Base-by-base conservation (phyloP, 1,140 invertebrate genomes). In the Aphis gossypii region DNA sequence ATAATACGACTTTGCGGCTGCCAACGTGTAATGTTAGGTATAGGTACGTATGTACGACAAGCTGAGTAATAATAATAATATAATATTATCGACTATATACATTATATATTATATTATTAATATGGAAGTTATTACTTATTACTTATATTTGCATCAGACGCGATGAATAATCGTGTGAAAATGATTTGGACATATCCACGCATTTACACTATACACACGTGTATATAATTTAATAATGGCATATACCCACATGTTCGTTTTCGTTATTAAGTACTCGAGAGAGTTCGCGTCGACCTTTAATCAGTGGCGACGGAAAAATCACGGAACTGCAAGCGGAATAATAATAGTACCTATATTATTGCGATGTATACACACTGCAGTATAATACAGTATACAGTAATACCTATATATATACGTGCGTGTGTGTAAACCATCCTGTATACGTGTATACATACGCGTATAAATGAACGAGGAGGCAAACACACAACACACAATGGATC, bases 121-220 rank as follows among this genome's bases (percentile, higher is more conserved):
- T 83, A 84, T 82, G 44, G 46, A 41, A 41, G 38, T 41, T 41
- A 41, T 41, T 41, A 41, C 38, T 92, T 48, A 92, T 76, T n/a
- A n/a, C 60, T 76, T 76, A n/a, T 76, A 23, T 91, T 92, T 48
- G 46, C 91, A 83, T 83, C 30, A 6, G 91, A 54, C 91, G 44
- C 46, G 91, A 92, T 92, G 76, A 92, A 84, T 92, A 92, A 92
- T 92, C 91, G 91, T 92, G 91, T 92, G 91, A 92, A 92, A 92
- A 92, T 46, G 68, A 83, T 82, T 92, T 46, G 90, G 90, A 48
- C 21, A 76, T 76, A 76, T 54, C 35, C 35, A 21, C 91, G n/a
- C 68, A 46, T 25, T 38, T 30, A 30, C 76, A 82, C 76, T 35
- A 82, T n/a, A 38, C n/a, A 82, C 18, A 56, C 48, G 21, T 60